phyloP scores from a whole-genome alignment of 2,888 invertebrate species.

The Quadroppia sp. region DNA sequence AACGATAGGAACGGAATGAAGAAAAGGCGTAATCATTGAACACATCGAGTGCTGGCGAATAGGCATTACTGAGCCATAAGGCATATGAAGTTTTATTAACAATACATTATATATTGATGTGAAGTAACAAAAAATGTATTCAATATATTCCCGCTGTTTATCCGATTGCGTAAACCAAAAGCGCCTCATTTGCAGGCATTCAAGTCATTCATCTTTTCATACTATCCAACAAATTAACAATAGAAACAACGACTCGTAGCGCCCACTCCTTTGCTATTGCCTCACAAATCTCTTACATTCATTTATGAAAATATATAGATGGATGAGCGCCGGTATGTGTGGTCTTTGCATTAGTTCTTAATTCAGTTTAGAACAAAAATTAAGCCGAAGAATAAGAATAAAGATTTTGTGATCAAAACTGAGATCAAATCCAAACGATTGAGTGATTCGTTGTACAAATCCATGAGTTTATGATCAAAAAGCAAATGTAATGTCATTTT shows the following conservation, averaged over 20 bases:
- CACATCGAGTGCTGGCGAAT: too few relatives aligned
- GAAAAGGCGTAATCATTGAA: too few relatives aligned
- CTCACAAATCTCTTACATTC: background rate
- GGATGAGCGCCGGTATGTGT: constrained; percentile 14
- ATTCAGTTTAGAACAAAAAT: background rate
- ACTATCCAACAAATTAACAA: background rate
- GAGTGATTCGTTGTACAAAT: background rate
- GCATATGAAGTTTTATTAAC: background rate
- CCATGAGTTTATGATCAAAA: background rate
- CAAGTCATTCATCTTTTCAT: constrained; percentile 1
- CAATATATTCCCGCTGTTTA: constrained; percentile 15
- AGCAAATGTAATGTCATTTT: constrained; percentile 13
- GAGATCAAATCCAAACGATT: background rate
- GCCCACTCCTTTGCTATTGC: background rate
- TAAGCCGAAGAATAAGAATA: background rate
- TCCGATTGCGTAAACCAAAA: constrained; percentile 19
- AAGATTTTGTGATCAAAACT: constrained; percentile 1
- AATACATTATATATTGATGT: background rate
- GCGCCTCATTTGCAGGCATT: constrained; percentile 18
- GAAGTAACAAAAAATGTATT: constrained; percentile 10
- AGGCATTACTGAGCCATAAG: background rate
- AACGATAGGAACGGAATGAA: too few relatives aligned
- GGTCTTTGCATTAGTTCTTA: background rate
- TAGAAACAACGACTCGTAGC: background rate
- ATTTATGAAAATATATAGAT: constrained; percentile 12